Base-by-base conservation (phyloP, 2,113 vertebrate species). In the Thamnaconus septentrionalis region DNA sequence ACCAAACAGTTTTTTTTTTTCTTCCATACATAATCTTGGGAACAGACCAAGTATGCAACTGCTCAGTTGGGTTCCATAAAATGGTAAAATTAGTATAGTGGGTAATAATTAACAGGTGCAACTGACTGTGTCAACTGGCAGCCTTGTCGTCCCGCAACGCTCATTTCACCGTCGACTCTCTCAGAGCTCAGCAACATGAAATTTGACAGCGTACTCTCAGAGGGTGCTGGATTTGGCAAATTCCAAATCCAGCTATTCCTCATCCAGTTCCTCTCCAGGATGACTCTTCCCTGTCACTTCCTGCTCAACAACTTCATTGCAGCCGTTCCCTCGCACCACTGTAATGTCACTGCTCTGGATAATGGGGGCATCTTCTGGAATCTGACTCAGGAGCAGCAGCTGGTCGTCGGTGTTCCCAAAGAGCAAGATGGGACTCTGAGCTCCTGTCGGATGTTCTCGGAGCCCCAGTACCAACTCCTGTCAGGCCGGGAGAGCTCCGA, bases 251-350 rank as follows among this genome's bases (percentile, higher is more conserved):
- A 0, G 3, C 55, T 88, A 7, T 8, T 86, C 11, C 40, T 90
- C 44, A 76, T 89, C 52, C 88, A 88, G 80, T 0, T 69, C 0
- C 10, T 95, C 9, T 90, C 94, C 44, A 89, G 95, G 6, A 12
- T 95, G 1, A 88, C 91, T 44, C 59, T 97, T 3, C 94, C 96
- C 3, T 82, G 93, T 74, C 93, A 98, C 74, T 97, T 97, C 66
- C 72, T 98, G 56, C 83, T 97, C 64, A 94, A 96, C 63, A 92
- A 93, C 75, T 97, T 97, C 70, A 92, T 98, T 40, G 93, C 91
- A 1, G 95, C 91, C 0, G 91, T 91, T 45, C 96, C 96, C 0
- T 61, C 89, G 60, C 96, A 98, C 61, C 93, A 86, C 76, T 97
- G 96, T 66, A 71, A 91, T 64, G 76, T 95, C 73, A 84, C 85